Base-by-base conservation (phyloP, 2,113 vertebrate species). In the Mastomys coucha region DNA sequence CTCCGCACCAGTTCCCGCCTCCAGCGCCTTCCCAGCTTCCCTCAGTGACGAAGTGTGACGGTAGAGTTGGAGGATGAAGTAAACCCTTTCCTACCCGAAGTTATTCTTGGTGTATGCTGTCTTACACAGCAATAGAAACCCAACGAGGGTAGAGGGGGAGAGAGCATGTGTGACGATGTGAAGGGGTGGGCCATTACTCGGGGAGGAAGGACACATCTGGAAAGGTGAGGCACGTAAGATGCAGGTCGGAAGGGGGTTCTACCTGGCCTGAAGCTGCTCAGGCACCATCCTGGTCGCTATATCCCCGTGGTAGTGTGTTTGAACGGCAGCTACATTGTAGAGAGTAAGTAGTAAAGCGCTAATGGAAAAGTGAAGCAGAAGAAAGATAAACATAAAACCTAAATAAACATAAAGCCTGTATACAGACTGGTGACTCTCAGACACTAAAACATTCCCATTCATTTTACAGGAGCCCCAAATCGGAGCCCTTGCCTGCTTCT, bases 381-480 rank as follows among this genome's bases (percentile, higher is more conserved):
- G 56, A 31, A 31, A 20, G 7, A 3, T 42, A 60, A 84, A 39
- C 28, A 42, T 84, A 63, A 60, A 42, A 63, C 8, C 56, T 42
- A 45, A 45, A 12, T 45, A n/a, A n/a, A n/a, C n/a, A n/a, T n/a
- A n/a, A n/a, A n/a, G n/a, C n/a, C 39, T 85, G 7, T 85, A 45
- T 31, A 60, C 39, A 85, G n/a, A 63, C 24, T 5, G 7, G 13
- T 42, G n/a, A 5, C 86, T 80, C 92, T 92, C 88, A 93, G 82
- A 65, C 90, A 88, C 86, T 70, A 53, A 88, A 84, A 36, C 1
- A 60, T 90, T 80, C 78, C 70, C n/a, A 60, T 80, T 93, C 49
- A 78, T 93, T 97, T 97, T 33, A 96, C 53, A 33, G 89, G 77
- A 65, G 69, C 5, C 20, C 75, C 65, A 65, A 89, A 93, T 81